Conservation (phyloP, 1,140 invertebrate genomes). For the Bradynema listronoti region DNA sequence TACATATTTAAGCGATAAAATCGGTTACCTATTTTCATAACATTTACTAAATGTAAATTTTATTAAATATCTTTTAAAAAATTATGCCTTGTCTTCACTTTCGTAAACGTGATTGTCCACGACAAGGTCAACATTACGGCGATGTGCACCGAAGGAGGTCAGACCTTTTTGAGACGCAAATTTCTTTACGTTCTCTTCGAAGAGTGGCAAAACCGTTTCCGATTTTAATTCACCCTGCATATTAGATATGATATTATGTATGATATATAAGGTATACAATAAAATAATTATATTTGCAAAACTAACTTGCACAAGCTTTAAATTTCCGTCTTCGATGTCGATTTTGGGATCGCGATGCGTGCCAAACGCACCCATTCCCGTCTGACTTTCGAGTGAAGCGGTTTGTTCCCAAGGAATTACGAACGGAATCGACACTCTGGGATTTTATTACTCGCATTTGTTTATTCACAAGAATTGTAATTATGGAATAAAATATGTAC, state of each 20-base stretch:
- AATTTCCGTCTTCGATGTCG: constrained; percentile 31
- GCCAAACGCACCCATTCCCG: constrained; percentile 43
- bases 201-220: constrained; percentile 32
- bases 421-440: constrained; percentile 17
- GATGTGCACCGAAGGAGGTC: constrained; percentile 29
- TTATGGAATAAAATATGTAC: no score
- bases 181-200: constrained; percentile 24
- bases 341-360: constrained; percentile 28
- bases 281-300: background rate
- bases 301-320: constrained; percentile 33
- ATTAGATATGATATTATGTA: background rate
- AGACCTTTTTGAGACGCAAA: constrained; percentile 40
- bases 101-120: constrained; percentile 39
- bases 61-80: background rate
- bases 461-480: no score
- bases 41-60: no score
- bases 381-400: constrained; percentile 28
- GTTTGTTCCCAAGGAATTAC: constrained; percentile 39
- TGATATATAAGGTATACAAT: background rate
- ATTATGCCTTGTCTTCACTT: constrained; percentile 17
- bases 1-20: no score
- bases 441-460: background rate
- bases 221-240: constrained; percentile 24
- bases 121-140: constrained; percentile 32
- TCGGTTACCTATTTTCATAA: no score